Conservation (phyloP, 2,888 invertebrate species). For the Luperina nickerlii region DNA sequence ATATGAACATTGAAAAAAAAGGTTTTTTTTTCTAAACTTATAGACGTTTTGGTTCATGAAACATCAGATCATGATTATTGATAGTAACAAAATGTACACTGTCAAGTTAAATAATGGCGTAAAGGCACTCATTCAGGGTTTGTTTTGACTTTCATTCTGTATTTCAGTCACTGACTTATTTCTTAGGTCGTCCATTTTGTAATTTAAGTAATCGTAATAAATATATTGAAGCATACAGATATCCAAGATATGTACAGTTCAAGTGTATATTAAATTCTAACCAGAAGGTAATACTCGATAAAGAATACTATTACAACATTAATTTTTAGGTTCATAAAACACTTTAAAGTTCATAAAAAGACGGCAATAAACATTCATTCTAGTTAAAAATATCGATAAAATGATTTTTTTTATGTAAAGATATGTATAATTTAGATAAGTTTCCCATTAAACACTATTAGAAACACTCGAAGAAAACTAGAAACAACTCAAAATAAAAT, state of each 20-base stretch:
- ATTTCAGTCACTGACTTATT: constrained; percentile 60
- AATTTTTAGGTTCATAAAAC: constrained; percentile 62
- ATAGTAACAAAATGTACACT: not conserved
- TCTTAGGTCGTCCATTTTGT: constrained; percentile 52
- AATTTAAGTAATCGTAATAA: constrained; percentile 47
- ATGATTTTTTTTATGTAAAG: constrained; percentile 52
- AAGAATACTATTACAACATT: constrained; percentile 67
- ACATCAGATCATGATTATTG: not conserved
- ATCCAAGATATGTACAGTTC: constrained; percentile 67
- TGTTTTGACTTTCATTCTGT: constrained; percentile 23
- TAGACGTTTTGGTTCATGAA: not conserved
- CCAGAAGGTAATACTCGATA: constrained; percentile 65
- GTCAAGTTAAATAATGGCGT: constrained; percentile 7
- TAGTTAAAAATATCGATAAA: constrained; percentile 59
- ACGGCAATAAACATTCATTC: constrained; percentile 60
- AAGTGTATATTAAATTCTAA: constrained; percentile 61
- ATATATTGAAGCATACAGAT: constrained; percentile 64
- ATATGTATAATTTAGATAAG: constrained; percentile 68
- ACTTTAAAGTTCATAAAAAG: constrained; percentile 60
- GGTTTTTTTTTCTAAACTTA: not conserved
- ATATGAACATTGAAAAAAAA: not conserved
- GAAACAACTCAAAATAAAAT: constrained; percentile 58
- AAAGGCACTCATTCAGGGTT: constrained; percentile 8
- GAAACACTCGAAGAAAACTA: constrained; percentile 44
- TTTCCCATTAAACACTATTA: constrained; percentile 50